Evolutionary conservation across 1,140 invertebrate genomes (phyloP), one percentile per base, ranked within the genome.

Genomic region (Nephotettix cincticeps): DNA sequence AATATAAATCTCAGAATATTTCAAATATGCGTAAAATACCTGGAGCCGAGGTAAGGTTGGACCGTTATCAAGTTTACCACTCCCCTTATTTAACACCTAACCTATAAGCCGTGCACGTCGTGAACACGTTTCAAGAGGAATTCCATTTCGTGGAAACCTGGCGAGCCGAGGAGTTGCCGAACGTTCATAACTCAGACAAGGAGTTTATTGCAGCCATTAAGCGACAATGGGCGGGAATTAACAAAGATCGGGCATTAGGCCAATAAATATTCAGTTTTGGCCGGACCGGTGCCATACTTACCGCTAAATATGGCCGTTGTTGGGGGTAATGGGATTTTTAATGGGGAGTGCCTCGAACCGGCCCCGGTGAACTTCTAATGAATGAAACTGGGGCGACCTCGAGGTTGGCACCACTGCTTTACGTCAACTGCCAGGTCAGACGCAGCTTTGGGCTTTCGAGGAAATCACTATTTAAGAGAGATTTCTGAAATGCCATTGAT

Each of bases 191-290:
- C 21, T 61, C 56, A 61, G 56, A 61, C 4, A 11, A 14, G 23
- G 27, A 61, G 56, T 61, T 61, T 61, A 61, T 61, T 25, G 56
- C 56, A 6, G 13, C 56, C 56, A 61, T 61, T 61, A 61, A 25
- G 56, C 25, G 56, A 61, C 56, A 61, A 61, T 61, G 56, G 56
- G 56, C 6, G 27, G 13, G 56, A 61, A 61, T 61, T 61, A 61
- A 61, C 56, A 61, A 28, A 61, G 56, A 61, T 61, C 56, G 56
- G 56, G 25, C 56, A 61, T 61, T 61, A 61, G 56, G 56, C 56
- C 56, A 61, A 29, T 61, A 61, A 61, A 61, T 61, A 61, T 61
- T 61, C 56, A 61, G 56, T 61, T 61, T 61, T 61, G 56, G 56
- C 56, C 56, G 28, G 9, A 61, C 56, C 56, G 23, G 56, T 61